Conservation (phyloP, 2,113 vertebrate genomes). For the western clawed frog (Xenopus tropicalis) region UCB_Xtro_10.0 CM004451.2:22116501-22117000, state of each 20-base stretch:
- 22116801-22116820: constrained; percentile 29
- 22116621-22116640: constrained; percentile 27
- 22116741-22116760: constrained; percentile 61
- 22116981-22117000: not conserved
- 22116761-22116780: constrained; percentile 53
- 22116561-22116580: constrained; percentile 49
- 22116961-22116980: constrained; percentile 7
- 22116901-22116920: not conserved
- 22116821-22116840: constrained; percentile 42
- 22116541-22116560: constrained; percentile 44
- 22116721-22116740: constrained; percentile 53
- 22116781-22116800: constrained; percentile 52
- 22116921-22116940: constrained; percentile 15
- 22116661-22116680: constrained; percentile 53
- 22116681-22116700: constrained; percentile 25
- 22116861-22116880: constrained; percentile 37
- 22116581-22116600: constrained; percentile 58
- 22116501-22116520: constrained; percentile 10
- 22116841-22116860: constrained; percentile 34
- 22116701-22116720: constrained; percentile 23
- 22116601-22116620: constrained; percentile 50
- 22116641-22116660: constrained; percentile 54
- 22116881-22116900: not conserved
- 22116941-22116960: not conserved
- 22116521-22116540: constrained; percentile 38